phyloP scores from a whole-genome alignment of 2,797 vertebrate species.

The Mionectes olivaceus region DNA sequence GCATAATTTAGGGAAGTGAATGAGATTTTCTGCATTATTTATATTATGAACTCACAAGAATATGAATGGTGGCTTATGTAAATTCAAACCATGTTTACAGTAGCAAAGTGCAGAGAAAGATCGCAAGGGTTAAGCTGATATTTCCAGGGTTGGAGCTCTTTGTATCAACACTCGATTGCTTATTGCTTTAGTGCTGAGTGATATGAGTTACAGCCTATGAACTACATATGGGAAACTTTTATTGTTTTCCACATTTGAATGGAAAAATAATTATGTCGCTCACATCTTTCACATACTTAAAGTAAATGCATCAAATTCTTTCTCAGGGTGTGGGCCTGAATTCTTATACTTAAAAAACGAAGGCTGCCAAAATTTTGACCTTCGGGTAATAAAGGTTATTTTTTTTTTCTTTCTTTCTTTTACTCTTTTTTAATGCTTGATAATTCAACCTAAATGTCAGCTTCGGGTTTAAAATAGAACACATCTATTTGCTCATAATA shows the following conservation, averaged over 20 bases:
- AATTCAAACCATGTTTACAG: slow-evolving; percentile 74
- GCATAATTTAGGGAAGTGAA: slow-evolving; percentile 79
- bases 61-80: slow-evolving; percentile 77
- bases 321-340: slow-evolving; percentile 73
- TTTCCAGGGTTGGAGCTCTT: slow-evolving; percentile 70
- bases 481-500: slow-evolving; percentile 70
- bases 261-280: slow-evolving; percentile 75
- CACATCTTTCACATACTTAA: slow-evolving; percentile 70
- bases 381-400: slow-evolving; percentile 51
- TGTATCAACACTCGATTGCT: slow-evolving; percentile 61
- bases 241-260: slow-evolving; percentile 77
- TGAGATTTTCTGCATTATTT: slow-evolving; percentile 82
- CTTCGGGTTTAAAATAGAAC: slow-evolving; percentile 69
- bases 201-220: slow-evolving; percentile 69
- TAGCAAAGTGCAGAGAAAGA: slow-evolving; percentile 62
- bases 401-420: background rate
- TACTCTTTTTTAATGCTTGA: slow-evolving; percentile 22
- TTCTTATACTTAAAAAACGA: slow-evolving; percentile 28
- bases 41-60: slow-evolving; percentile 74
- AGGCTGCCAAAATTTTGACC: slow-evolving; percentile 74
- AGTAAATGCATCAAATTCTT: slow-evolving; percentile 76
- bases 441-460: slow-evolving; percentile 72
- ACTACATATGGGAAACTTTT: slow-evolving; percentile 72
- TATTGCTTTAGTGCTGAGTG: slow-evolving; percentile 69
- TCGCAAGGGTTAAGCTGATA: slow-evolving; percentile 70